phyloP scores from a whole-genome alignment of 2,113 vertebrate genomes.

The Cephalopholis sonnerati region DNA sequence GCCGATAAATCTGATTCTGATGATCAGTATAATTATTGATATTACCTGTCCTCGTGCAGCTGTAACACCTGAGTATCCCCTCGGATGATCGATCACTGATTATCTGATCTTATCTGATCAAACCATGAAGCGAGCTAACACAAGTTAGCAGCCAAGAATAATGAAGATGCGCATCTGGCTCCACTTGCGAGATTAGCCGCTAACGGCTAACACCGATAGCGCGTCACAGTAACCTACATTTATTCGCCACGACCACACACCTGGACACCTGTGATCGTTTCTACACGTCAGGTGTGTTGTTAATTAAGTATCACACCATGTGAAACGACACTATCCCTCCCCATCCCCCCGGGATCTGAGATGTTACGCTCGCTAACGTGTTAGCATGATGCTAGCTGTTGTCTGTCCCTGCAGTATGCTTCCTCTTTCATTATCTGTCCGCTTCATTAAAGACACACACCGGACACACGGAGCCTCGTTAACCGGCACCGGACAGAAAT shows the following conservation, averaged over 20 bases:
- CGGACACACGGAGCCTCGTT: too few relatives aligned
- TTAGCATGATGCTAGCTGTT: slow-evolving; percentile 53
- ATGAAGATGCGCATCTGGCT: slow-evolving; percentile 59
- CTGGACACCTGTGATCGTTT: not conserved
- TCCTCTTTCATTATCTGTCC: slow-evolving; percentile 68
- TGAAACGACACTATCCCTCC: not conserved
- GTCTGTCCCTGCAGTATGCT: slow-evolving; percentile 47
- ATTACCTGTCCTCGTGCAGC: too few relatives aligned
- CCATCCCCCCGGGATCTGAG: not conserved
- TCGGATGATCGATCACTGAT: too few relatives aligned
- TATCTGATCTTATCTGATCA: not conserved
- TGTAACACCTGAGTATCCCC: too few relatives aligned
- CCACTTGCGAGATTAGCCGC: slow-evolving; percentile 17
- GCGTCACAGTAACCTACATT: slow-evolving; percentile 26
- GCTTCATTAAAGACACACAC: not conserved
- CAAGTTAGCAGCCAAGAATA: slow-evolving; percentile 24
- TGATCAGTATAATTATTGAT: too few relatives aligned
- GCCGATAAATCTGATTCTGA: too few relatives aligned
- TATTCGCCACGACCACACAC: accelerated
- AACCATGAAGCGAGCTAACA: not conserved
- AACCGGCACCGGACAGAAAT: too few relatives aligned
- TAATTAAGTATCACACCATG: not conserved
- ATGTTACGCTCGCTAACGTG: slow-evolving; percentile 41
- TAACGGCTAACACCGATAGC: slow-evolving; percentile 41
- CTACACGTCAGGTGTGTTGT: not conserved